A percentile compares a stretch with the other conserved stretches of the same genome.
These are phyloP conservation scores for Naso thynnoides DNA, from an alignment of 2,797 vertebrate genomes.

Conservation along the genomic window DNA sequence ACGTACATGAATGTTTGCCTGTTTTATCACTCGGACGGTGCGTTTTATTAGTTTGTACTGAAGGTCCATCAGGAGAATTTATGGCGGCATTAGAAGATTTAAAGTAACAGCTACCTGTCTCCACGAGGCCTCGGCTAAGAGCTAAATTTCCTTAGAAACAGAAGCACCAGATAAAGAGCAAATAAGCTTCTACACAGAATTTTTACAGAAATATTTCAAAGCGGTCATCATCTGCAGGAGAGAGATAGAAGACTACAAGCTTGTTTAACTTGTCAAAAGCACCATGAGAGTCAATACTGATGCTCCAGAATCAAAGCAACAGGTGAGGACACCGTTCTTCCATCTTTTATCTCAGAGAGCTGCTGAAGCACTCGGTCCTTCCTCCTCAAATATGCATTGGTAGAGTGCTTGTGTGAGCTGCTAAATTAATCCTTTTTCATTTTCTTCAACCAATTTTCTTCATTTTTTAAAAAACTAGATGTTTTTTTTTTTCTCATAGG, in stretches of 20 bases:
- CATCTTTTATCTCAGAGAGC: not conserved
- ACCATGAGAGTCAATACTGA: conserved; percentile 5
- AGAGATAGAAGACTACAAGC: too few species aligned
- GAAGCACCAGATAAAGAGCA: not conserved
- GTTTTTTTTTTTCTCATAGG: too few species aligned
- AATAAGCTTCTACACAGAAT: not conserved
- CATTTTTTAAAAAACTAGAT: too few species aligned
- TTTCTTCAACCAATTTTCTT: not conserved
- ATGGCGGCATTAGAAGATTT: conserved; percentile 56
- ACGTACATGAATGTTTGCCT: not conserved
- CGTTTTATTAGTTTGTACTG: conserved; percentile 58
- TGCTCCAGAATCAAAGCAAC: not conserved
- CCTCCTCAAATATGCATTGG: not conserved
- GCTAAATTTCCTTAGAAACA: conserved; percentile 4
- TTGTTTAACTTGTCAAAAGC: not conserved
- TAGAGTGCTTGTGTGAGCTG: not conserved
- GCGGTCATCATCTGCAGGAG: not conserved
- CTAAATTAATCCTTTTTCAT: not conserved
- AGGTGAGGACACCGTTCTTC: not conserved
- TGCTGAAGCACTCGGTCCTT: not conserved
- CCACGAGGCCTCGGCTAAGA: conserved; percentile 1
- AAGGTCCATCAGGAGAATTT: conserved; percentile 67
- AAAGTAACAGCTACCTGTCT: conserved; percentile 58
- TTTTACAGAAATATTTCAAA: not conserved
- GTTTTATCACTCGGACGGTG: conserved; percentile 30